phyloP scores from a whole-genome alignment of 2,113 vertebrate species.

The Ceratotherium simum region DNA sequence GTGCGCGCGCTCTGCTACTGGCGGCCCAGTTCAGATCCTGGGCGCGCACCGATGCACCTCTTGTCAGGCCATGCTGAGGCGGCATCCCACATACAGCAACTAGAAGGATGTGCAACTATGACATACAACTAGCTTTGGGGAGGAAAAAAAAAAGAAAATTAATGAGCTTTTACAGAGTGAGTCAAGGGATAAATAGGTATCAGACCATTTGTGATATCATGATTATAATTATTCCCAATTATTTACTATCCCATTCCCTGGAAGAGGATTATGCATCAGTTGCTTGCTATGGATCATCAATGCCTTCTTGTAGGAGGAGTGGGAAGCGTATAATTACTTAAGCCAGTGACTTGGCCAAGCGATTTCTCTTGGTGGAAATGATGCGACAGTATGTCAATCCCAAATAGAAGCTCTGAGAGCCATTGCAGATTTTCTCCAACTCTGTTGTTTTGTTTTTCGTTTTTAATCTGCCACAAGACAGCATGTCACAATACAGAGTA shows the following conservation, averaged over 20 bases:
- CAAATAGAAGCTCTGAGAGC: not conserved
- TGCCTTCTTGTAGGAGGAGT: not conserved
- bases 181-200: not conserved
- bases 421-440: not conserved
- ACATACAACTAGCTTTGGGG: too few species aligned
- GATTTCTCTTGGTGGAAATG: not conserved
- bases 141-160: not conserved
- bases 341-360: too few species aligned
- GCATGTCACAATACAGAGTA: not conserved
- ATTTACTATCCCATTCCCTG: not conserved
- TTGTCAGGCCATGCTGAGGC: too few species aligned
- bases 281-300: not conserved
- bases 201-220: not conserved
- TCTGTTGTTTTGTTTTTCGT: not conserved
- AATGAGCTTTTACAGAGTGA: not conserved
- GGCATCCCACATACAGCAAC: too few species aligned
- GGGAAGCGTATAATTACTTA: not conserved
- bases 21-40: too few species aligned
- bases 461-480: not conserved
- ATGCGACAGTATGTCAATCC: not conserved
- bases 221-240: not conserved
- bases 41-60: too few species aligned
- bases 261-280: not conserved
- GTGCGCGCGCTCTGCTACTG: too few species aligned
- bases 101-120: too few species aligned